A percentile compares a stretch with the other conserved stretches of the same genome.
phyloP scores from a whole-genome alignment of 2,888 invertebrate species.

The Eilema caniola region DNA sequence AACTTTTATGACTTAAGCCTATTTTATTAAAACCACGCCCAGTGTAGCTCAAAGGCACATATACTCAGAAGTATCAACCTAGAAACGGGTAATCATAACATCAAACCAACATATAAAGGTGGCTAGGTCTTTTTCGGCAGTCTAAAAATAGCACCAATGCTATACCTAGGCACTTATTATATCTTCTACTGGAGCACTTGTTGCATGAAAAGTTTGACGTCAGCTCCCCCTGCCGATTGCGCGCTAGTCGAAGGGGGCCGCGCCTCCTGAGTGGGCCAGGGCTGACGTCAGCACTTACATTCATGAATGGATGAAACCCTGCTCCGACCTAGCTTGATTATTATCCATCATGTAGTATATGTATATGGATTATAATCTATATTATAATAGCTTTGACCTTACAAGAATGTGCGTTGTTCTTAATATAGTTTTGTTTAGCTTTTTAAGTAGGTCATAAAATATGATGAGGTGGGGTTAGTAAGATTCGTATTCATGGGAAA shows the following conservation, averaged over 20 bases:
- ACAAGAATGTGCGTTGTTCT: conserved; percentile 5
- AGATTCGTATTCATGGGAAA: neutral
- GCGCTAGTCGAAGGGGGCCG: conserved; percentile 60
- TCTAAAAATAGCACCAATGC: conserved; percentile 77
- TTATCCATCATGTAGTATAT: conserved; percentile 39
- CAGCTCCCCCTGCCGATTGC: conserved; percentile 68
- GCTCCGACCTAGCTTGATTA: conserved; percentile 61
- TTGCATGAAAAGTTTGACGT: conserved; percentile 82
- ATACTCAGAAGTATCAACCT: conserved; percentile 10
- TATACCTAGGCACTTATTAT: conserved; percentile 68
- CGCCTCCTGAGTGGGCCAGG: conserved; percentile 69
- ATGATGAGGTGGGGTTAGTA: neutral
- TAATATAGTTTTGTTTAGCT: neutral
- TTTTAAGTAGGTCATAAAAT: conserved; percentile 21
- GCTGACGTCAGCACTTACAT: conserved; percentile 80
- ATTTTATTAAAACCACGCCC: neutral
- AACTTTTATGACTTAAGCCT: neutral
- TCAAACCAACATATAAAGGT: conserved; percentile 36
- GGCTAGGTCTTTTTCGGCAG: conserved; percentile 58
- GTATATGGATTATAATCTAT: conserved; percentile 36
- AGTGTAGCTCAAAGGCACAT: neutral
- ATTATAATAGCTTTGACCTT: conserved; percentile 28
- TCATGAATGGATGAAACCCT: conserved; percentile 81
- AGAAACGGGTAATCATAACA: conserved; percentile 31
- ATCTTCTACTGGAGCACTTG: conserved; percentile 76